Evolutionary conservation across 2,113 vertebrate genomes (phyloP).

Genomic region (Esox niger): DNA sequence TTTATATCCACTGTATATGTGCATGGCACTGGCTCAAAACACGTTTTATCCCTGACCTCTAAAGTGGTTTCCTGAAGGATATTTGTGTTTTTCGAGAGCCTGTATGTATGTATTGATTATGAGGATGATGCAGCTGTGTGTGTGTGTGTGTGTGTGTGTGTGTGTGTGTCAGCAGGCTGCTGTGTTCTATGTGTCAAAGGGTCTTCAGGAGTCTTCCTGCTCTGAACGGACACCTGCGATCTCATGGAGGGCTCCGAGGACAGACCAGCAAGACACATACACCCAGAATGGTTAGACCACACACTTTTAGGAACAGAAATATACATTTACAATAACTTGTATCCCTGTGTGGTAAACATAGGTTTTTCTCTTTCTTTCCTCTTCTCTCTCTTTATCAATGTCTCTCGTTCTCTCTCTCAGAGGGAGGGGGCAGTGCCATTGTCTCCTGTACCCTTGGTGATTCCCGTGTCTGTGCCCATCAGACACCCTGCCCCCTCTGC

Average conservation of each 20-base stretch:
- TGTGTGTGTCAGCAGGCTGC: conserved; percentile 74
- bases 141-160: no score
- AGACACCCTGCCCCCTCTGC: conserved; percentile 76
- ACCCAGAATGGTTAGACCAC: conserved; percentile 75
- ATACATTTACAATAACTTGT: neutral
- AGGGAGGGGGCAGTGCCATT: conserved; percentile 77
- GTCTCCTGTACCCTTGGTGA: conserved; percentile 79
- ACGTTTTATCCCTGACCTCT: no score
- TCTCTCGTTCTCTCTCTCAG: conserved; percentile 53
- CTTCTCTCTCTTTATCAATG: neutral
- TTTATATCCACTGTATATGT: no score
- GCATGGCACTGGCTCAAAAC: no score
- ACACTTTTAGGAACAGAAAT: neutral
- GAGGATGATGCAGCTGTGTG: no score
- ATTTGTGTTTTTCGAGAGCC: no score
- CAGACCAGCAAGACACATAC: conserved; percentile 47
- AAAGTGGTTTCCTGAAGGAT: no score
- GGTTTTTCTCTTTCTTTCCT: no score
- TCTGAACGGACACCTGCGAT: conserved; percentile 89
- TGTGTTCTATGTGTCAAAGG: conserved; percentile 83
- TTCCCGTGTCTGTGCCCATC: conserved; percentile 90
- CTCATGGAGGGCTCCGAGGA: conserved; percentile 80
- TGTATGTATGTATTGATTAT: no score
- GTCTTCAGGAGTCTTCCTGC: conserved; percentile 88
- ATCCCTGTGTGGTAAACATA: neutral